Evolutionary conservation across 2,113 vertebrate genomes (phyloP), one percentile per base, ranked within the genome.

Genomic region (Hydrolagus affinis): DNA sequence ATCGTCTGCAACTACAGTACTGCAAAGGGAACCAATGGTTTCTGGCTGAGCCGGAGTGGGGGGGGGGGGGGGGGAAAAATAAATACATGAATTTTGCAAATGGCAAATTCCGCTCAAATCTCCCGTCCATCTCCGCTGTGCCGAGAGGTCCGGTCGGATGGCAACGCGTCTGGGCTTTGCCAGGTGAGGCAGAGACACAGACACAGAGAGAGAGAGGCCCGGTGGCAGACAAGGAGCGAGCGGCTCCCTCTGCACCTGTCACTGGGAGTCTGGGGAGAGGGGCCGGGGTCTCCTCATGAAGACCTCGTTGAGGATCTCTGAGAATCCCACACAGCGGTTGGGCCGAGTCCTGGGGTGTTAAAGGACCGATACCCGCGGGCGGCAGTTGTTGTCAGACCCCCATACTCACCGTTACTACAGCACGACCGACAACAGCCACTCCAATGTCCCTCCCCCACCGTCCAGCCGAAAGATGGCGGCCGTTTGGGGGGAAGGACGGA

Each of bases 381-480:
- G 8, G 4, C 12, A 3, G 59, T 60, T 80, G 77, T 28, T 60
- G 17, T 23, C 71, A 32, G 23, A n/a, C 56, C 0, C 57, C n/a
- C n/a, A 15, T 25, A 80, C 77, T 80, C 77, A 80, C 77, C 77
- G 30, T 30, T 25, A 80, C 77, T 12, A 15, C 60, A 15, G 15
- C 12, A 12, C 21, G 9, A 28, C 59, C 77, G 77, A 60, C 77
- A 78, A 60, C 77, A 64, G n/a, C 60, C 59, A 62, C 59, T 60
- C 77, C 59, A 3, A 8, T 60, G 17, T 80, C 59, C 77, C 2
- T n/a, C 59, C 8, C 12, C 19, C 62, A 59, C 77, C 3, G 59
- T 15, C 12, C 19, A 80, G 77, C 77, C 3, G 59, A 80, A 80
- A 80, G 77, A 80, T 80, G 77, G 77, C 77, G 59, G 59, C 77